These are phyloP conservation scores for Phthorimaea operculella DNA, from an alignment of 1,140 invertebrate genomes.

Conservation along the genomic window DNA sequence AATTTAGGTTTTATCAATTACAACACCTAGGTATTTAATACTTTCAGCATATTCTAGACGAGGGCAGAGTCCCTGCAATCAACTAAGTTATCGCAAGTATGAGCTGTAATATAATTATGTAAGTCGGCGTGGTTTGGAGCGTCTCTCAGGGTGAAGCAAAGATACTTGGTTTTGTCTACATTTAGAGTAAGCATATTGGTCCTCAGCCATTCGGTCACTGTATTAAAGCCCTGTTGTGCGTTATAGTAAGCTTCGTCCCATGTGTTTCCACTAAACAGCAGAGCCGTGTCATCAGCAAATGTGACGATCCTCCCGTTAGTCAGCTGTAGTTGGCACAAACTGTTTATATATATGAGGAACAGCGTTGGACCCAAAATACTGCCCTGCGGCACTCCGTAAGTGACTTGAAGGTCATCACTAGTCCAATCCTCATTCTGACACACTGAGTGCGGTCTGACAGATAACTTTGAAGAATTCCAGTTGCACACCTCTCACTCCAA, in stretches of 20 bases:
- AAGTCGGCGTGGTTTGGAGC: not conserved
- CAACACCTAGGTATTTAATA: not conserved
- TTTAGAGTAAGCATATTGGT: not conserved
- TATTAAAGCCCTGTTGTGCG: not conserved
- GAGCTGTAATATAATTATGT: not conserved
- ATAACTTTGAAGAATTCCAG: not conserved
- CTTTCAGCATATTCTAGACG: not conserved
- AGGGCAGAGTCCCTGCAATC: not conserved
- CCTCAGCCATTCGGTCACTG: not conserved
- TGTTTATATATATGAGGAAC: not conserved
- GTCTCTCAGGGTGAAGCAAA: not conserved
- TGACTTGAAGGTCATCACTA: not conserved
- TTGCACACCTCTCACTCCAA: not conserved
- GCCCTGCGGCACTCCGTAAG: not conserved
- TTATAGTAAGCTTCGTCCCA: not conserved
- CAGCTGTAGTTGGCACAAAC: not conserved
- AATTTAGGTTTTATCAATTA: not conserved
- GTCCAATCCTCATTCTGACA: not conserved
- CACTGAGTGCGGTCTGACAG: not conserved
- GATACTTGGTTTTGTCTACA: not conserved
- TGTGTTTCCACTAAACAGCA: not conserved
- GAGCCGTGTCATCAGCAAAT: not conserved
- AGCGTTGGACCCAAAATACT: slow-evolving; percentile 1
- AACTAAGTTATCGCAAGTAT: not conserved
- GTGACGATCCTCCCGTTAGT: not conserved